phyloP scores from a whole-genome alignment of 2,797 vertebrate genomes.

The Buphagus erythrorhynchus region DNA sequence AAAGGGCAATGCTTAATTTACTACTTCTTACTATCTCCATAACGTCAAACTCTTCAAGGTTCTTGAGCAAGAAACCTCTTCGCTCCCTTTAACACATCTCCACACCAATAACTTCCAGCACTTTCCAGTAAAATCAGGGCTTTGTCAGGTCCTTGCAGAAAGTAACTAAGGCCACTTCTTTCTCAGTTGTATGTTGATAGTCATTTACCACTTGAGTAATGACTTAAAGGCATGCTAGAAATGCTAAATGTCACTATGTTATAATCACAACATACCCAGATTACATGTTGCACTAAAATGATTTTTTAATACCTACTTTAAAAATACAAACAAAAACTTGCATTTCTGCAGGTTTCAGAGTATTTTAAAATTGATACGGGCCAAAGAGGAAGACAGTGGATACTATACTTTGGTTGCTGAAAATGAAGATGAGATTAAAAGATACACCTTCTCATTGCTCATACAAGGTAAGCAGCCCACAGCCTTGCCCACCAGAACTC shows the following conservation, averaged over 20 bases:
- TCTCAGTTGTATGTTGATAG: not conserved
- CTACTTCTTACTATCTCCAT: not conserved
- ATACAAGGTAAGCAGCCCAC: constrained; percentile 87
- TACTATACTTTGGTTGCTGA: constrained; percentile 91
- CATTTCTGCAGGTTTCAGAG: constrained; percentile 84
- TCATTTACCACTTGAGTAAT: not conserved
- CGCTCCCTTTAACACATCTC: not conserved
- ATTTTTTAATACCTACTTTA: not conserved
- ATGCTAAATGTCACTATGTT: not conserved
- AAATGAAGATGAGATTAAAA: constrained; percentile 84
- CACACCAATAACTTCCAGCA: not conserved
- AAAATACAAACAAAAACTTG: not conserved
- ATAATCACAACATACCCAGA: not conserved
- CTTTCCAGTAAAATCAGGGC: not conserved
- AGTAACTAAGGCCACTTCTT: not conserved
- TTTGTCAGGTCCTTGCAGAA: not conserved
- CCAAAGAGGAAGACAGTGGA: constrained; percentile 95
- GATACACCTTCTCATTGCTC: constrained; percentile 85
- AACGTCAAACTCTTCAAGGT: not conserved
- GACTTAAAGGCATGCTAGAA: not conserved
- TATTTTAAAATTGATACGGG: constrained; percentile 90
- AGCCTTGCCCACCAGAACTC: not conserved
- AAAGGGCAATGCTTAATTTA: not conserved
- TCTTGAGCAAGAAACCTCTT: not conserved
- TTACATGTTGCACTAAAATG: not conserved